Evolutionary conservation across 2,113 vertebrate species (phyloP).

Genomic region (Cercopithecus mona): DNA sequence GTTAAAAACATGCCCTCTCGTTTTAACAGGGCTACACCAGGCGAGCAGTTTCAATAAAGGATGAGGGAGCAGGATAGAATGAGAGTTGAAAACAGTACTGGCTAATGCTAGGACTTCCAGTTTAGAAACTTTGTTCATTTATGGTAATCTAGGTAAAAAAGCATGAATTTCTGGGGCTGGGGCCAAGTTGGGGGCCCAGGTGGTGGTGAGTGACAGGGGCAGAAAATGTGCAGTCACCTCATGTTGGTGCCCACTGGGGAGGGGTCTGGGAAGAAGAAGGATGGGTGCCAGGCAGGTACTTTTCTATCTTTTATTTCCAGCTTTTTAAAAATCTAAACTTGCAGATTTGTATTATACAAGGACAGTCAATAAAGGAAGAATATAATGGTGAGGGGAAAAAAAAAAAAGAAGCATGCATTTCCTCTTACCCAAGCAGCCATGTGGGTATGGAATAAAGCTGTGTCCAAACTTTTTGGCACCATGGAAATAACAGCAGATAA

Average conservation of each 20-base stretch:
- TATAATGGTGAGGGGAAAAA: conserved; percentile 10
- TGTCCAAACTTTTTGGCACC: not conserved
- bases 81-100: not conserved
- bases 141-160: not conserved
- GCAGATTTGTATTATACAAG: conserved; percentile 80
- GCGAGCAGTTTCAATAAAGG: not conserved
- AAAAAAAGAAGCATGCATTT: not conserved
- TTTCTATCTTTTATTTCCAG: conserved; percentile 81
- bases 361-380: conserved; percentile 78
- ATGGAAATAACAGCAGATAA: not conserved
- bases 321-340: conserved; percentile 64
- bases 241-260: conserved; percentile 59
- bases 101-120: not conserved
- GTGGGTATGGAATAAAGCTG: not conserved
- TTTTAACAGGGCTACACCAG: not conserved
- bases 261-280: not conserved
- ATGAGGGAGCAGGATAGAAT: not conserved
- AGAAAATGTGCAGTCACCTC: conserved; percentile 75
- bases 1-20: not conserved
- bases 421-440: not conserved
- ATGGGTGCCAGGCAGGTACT: conserved; percentile 68
- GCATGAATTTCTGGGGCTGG: not conserved
- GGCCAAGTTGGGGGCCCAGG: not conserved
- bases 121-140: not conserved
- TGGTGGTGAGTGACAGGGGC: not conserved